Conservation (phyloP, 1,140 invertebrate species). For the Hycleus phaleratus region DNA sequence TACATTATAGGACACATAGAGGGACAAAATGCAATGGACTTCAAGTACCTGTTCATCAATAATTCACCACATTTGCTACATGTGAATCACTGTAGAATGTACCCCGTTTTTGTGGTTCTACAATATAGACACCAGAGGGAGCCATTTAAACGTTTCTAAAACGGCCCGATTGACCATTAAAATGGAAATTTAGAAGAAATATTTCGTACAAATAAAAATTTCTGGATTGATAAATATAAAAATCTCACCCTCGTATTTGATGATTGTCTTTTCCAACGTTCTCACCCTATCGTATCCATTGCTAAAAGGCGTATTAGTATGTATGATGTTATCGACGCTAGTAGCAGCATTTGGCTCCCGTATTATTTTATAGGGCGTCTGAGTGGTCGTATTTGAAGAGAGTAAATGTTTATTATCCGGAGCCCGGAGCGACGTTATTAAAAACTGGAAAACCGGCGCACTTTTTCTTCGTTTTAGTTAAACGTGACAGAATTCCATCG, state of each 20-base stretch:
- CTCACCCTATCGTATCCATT: background rate
- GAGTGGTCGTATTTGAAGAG: slow-evolving; percentile 24
- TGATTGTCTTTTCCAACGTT: too few relatives aligned
- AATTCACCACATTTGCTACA: slow-evolving; percentile 28
- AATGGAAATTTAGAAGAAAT: too few relatives aligned
- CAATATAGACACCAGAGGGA: too few relatives aligned
- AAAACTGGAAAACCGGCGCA: slow-evolving; percentile 18
- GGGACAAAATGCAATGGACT: slow-evolving; percentile 22
- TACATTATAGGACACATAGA: slow-evolving; percentile 14
- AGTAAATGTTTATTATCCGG: slow-evolving; percentile 27
- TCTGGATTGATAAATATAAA: too few relatives aligned
- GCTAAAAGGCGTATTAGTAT: slow-evolving; percentile 16
- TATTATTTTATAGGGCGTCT: slow-evolving; percentile 25
- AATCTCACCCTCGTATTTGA: too few relatives aligned
- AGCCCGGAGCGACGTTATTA: slow-evolving; percentile 22
- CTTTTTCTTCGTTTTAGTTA: slow-evolving; percentile 4
- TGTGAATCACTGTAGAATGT: slow-evolving; percentile 21
- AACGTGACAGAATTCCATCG: slow-evolving; percentile 24
- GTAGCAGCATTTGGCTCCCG: background rate
- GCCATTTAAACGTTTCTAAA: too few relatives aligned
- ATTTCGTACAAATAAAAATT: too few relatives aligned
- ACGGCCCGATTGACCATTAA: too few relatives aligned
- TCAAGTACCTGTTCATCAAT: slow-evolving; percentile 35
- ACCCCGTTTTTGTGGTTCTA: too few relatives aligned
- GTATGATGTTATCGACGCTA: slow-evolving; percentile 18